phyloP scores from a whole-genome alignment of 2,888 invertebrate genomes.

The Agrilus mali region DNA sequence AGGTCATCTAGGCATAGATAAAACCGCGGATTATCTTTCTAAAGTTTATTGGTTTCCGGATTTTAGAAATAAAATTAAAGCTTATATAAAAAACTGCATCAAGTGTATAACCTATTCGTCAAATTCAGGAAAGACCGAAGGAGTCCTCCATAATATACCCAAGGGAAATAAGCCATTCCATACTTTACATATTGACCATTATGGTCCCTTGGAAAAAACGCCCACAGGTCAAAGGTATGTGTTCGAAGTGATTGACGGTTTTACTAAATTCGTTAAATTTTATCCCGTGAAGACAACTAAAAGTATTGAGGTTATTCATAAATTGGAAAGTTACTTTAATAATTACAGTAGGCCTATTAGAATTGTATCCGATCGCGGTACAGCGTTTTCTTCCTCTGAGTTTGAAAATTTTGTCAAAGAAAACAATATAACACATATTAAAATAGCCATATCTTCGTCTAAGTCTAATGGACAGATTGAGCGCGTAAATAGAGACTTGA shows the following conservation, averaged over 20 bases:
- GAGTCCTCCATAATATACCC: conserved; percentile 2
- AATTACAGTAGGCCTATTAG: conserved; percentile 13
- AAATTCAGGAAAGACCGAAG: no score
- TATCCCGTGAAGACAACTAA: conserved; percentile 14
- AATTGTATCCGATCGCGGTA: conserved; percentile 19
- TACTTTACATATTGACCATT: conserved; percentile 5
- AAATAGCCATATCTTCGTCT: conserved; percentile 17
- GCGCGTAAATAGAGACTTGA: conserved; percentile 14
- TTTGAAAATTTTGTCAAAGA: conserved; percentile 15
- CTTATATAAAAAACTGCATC: no score
- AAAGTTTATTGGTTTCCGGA: no score
- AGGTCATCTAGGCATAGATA: no score
- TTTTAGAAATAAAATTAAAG: no score
- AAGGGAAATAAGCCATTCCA: conserved; percentile 9
- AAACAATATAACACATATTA: conserved; percentile 14
- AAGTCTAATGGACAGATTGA: conserved; percentile 22
- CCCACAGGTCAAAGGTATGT: conserved; percentile 13
- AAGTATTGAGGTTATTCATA: conserved; percentile 11
- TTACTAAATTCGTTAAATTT: conserved; percentile 19
- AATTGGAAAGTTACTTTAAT: conserved; percentile 13
- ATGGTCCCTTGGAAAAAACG: conserved; percentile 16
- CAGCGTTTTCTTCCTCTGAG: conserved; percentile 15
- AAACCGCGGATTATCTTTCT: no score
- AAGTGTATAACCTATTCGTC: no score
- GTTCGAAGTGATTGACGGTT: conserved; percentile 18